Evolutionary conservation across 92 coral and sea anemone genomes (phyloP).

Genomic region (Virgularia gustaviana): DNA sequence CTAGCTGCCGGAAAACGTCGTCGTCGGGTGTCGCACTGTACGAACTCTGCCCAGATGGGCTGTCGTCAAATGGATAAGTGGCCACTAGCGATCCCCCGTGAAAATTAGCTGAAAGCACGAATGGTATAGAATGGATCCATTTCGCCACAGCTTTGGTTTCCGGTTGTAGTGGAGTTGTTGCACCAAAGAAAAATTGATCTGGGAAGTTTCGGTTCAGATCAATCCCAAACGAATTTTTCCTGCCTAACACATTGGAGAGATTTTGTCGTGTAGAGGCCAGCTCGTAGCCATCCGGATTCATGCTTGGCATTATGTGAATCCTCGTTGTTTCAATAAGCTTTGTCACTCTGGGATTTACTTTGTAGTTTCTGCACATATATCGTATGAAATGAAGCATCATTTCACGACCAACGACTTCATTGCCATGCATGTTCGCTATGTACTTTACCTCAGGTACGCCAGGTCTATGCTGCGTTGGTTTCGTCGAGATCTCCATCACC

Average conservation of each 20-base stretch:
- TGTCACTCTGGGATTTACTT: constrained; percentile 55
- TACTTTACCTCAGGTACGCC: constrained; percentile 82
- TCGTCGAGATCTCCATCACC: constrained; percentile 90
- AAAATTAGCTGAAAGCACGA: constrained; percentile 90
- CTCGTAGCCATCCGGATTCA: constrained; percentile 98
- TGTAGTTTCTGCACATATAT: constrained; percentile 77
- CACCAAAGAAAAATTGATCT: constrained; percentile 93
- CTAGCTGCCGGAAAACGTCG: constrained; percentile 87
- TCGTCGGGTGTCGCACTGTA: constrained; percentile 99
- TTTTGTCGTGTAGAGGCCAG: constrained; percentile 66
- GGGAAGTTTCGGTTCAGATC: constrained; percentile 96
- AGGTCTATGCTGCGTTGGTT: constrained; percentile 76
- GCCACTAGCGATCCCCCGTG: constrained; percentile 98
- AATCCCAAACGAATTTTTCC: constrained; percentile 76
- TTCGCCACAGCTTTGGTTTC: constrained; percentile 76
- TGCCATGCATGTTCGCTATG: constrained; percentile 89
- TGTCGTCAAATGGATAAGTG: constrained; percentile 88
- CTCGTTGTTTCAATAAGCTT: constrained; percentile 68
- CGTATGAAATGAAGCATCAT: constrained; percentile 72
- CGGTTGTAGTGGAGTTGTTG: constrained; percentile 81
- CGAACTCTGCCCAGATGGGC: constrained; percentile 88
- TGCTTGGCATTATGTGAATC: constrained; percentile 84
- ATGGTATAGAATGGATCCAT: constrained; percentile 81
- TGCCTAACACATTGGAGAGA: constrained; percentile 51
- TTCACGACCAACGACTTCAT: constrained; percentile 85